Conservation (phyloP, 2,113 vertebrate genomes). For the Eupsittula cactorum region DNA sequence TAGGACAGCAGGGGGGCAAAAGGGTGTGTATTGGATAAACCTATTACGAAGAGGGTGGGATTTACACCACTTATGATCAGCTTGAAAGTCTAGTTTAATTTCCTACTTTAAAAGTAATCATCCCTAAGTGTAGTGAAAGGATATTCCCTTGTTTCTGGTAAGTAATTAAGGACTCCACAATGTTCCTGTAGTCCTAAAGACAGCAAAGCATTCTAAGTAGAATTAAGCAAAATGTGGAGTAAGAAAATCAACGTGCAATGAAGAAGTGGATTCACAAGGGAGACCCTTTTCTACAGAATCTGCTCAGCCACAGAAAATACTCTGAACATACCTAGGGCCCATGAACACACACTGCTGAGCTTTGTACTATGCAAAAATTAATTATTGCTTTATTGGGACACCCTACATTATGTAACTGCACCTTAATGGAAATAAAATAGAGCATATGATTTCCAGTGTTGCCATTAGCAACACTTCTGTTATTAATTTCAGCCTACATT, state of each 20-base stretch:
- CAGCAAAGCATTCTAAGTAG: not conserved
- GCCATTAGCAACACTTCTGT: slow-evolving; percentile 38
- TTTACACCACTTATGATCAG: not conserved
- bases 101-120: not conserved
- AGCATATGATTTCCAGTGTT: not conserved
- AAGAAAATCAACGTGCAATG: not conserved
- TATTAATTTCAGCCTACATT: slow-evolving; percentile 23
- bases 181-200: not conserved
- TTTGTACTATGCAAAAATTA: not conserved
- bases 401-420: not conserved
- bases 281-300: not conserved
- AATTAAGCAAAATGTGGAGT: not conserved
- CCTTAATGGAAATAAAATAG: not conserved
- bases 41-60: not conserved
- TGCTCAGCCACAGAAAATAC: not conserved
- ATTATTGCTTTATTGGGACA: not conserved
- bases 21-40: not conserved
- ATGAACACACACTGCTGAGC: not conserved
- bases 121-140: not conserved
- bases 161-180: not conserved
- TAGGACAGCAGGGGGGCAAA: not conserved
- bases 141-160: not conserved
- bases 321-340: not conserved
- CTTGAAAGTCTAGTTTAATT: not conserved
- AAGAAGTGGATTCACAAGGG: not conserved